Base-by-base conservation (phyloP, 64 coral and sea anemone genomes). In the Montipora sp. region DNA sequence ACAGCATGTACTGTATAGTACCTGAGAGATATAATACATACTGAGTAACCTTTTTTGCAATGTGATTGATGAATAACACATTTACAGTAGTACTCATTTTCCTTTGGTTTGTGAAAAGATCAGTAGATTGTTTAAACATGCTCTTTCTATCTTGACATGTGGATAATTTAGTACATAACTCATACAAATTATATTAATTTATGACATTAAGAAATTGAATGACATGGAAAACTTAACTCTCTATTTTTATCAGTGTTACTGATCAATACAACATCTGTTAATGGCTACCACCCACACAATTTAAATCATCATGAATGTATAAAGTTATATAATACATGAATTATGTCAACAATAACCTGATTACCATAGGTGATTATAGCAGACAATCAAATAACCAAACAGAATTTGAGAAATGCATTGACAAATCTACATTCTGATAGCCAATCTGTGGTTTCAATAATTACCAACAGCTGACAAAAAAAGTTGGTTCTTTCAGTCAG, bases 101-200 rank as follows among this genome's bases (percentile, higher is more conserved):
- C 13, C 73, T 36, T 46, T 83, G 59, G 6, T n/a, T 19, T 9
- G 36, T 44, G 3, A 47, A 7, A 16, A 16, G 55, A 68, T 36
- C 46, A 27, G 36, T 36, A 36, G 36, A 36, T 36, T 47, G 15
- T 66, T 49, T 20, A 80, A 53, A 51, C 9, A 4, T 14, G 27
- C 27, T 44, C 19, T 48, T 71, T 85, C 70, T 71, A 85, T 85
- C 70, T 72, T 71, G n/a, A 66, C 19, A 72, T 12, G 45, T 46
- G 15, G n/a, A 72, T 85, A 85, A 85, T 71, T 70, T 85, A 85
- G 16, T 72, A 36, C 36, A 36, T 36, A 36, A 36, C 36, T 36
- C 36, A 36, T 36, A 82, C 57, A 82, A 71, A 85, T 63, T 50
- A 72, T 45, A 71, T 72, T 49, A 85, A 70, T 48, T 72, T 50